Evolutionary conservation across 2,797 vertebrate genomes (phyloP).

Genomic region (Chromobotia macracanthus): DNA sequence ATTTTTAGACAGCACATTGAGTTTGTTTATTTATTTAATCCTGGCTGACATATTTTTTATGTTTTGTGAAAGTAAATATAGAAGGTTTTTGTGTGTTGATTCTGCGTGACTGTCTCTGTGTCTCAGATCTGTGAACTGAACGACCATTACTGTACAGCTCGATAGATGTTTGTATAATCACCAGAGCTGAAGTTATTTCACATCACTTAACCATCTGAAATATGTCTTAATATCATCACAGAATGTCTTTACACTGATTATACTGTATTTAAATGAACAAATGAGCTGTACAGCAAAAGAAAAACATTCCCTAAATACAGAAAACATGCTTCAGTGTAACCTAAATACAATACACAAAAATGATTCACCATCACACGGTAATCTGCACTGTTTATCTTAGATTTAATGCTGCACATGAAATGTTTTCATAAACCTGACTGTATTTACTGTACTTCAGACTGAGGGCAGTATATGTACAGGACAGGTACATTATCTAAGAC

Average conservation of each 20-base stretch:
- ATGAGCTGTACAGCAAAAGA: conserved; percentile 12
- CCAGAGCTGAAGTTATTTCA: background rate
- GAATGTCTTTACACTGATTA: background rate
- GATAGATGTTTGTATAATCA: too few relatives aligned
- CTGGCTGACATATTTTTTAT: background rate
- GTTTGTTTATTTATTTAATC: conserved; percentile 18
- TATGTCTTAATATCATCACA: background rate
- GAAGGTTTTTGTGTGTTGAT: background rate
- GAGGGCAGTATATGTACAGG: too few relatives aligned
- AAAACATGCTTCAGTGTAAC: background rate
- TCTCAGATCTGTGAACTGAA: too few relatives aligned
- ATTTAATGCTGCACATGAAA: too few relatives aligned
- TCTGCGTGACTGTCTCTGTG: background rate
- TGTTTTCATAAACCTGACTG: too few relatives aligned
- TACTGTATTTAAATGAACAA: conserved; percentile 10
- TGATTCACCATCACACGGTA: background rate
- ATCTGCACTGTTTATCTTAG: background rate
- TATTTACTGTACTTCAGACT: too few relatives aligned
- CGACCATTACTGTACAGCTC: too few relatives aligned
- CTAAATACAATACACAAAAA: background rate
- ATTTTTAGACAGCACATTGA: conserved; percentile 9
- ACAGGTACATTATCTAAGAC: too few relatives aligned
- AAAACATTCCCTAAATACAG: background rate
- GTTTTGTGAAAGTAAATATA: background rate
- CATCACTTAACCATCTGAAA: background rate